These are phyloP conservation scores for Carabus problematicus DNA, from an alignment of 2,888 invertebrate species.

Conservation along the genomic window DNA sequence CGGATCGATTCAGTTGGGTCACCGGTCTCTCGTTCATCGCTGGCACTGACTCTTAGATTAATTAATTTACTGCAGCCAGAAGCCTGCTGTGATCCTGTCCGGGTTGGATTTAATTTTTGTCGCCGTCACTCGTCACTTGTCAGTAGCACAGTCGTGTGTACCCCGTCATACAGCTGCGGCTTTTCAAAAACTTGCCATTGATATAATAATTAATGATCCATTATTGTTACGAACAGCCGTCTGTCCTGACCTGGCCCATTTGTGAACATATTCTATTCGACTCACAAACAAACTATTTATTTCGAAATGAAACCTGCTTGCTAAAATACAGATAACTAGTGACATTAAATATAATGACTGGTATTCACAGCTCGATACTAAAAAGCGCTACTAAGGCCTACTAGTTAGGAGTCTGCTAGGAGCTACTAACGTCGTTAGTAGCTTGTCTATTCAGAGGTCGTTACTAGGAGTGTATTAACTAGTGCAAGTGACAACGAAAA, in stretches of 20 bases:
- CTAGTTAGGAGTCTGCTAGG: too few species aligned
- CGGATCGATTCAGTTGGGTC: background rate
- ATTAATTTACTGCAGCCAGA: constrained; percentile 35
- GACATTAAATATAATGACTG: too few species aligned
- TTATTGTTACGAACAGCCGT: constrained; percentile 25
- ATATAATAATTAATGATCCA: constrained; percentile 38
- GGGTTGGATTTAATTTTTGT: constrained; percentile 40
- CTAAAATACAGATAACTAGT: too few species aligned
- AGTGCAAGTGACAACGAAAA: too few species aligned
- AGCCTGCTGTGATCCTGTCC: constrained; percentile 38
- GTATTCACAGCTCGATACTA: too few species aligned
- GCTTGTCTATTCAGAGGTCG: too few species aligned
- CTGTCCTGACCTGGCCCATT: background rate
- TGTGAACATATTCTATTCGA: too few species aligned
- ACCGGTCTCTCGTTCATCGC: constrained; percentile 4
- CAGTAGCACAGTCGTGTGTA: constrained; percentile 25
- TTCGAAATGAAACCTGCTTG: too few species aligned
- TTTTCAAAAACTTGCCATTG: constrained; percentile 41
- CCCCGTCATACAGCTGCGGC: constrained; percentile 8
- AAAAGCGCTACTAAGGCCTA: too few species aligned
- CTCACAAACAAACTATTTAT: too few species aligned
- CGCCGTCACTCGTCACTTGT: constrained; percentile 38
- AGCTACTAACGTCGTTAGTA: too few species aligned
- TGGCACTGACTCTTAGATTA: constrained; percentile 30
- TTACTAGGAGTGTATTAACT: too few species aligned